A percentile compares a stretch with the other conserved stretches of the same genome.
Conservation (phyloP, 2,113 vertebrate species). For the Ophthalmolycus amberensis region DNA sequence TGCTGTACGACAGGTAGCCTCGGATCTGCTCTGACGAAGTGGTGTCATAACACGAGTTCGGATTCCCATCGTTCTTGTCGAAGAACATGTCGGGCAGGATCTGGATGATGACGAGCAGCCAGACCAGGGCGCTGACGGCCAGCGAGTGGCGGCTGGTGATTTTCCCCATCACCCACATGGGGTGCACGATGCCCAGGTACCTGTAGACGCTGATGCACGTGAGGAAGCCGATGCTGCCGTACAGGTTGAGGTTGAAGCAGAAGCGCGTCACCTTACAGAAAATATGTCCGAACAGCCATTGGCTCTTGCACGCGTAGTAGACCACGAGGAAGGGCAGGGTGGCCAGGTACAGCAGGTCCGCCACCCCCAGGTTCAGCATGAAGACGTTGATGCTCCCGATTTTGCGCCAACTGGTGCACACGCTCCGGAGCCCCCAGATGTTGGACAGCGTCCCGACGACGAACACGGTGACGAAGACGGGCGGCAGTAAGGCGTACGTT, state of each 20-base stretch:
- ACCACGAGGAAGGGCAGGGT: constrained; percentile 86
- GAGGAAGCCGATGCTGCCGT: constrained; percentile 89
- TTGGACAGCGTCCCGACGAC: constrained; percentile 82
- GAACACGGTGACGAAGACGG: constrained; percentile 79
- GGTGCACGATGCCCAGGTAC: constrained; percentile 88
- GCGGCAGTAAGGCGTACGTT: constrained; percentile 77
- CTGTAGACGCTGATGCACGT: constrained; percentile 89
- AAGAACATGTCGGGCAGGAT: constrained; percentile 83
- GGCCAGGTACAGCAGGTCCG: constrained; percentile 85
- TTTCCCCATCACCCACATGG: constrained; percentile 81
- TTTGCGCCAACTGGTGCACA: constrained; percentile 51
- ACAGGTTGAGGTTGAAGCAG: constrained; percentile 89
- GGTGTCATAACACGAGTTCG: constrained; percentile 78
- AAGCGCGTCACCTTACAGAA: constrained; percentile 85
- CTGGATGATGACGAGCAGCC: constrained; percentile 81
- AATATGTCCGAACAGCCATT: constrained; percentile 82
- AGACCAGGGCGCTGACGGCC: constrained; percentile 72
- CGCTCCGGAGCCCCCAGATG: constrained; percentile 64
- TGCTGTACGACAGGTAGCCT: constrained; percentile 77
- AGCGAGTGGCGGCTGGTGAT: constrained; percentile 58
- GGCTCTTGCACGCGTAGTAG: constrained; percentile 78
- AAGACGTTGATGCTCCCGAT: constrained; percentile 79
- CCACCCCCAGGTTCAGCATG: constrained; percentile 84
- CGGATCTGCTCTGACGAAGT: constrained; percentile 39
- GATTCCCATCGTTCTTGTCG: constrained; percentile 54